Percentiles rank a stretch among this genome's conserved stretches.
phyloP scores from a whole-genome alignment of 2,888 invertebrate species.

The Nebria brevicollis region DNA sequence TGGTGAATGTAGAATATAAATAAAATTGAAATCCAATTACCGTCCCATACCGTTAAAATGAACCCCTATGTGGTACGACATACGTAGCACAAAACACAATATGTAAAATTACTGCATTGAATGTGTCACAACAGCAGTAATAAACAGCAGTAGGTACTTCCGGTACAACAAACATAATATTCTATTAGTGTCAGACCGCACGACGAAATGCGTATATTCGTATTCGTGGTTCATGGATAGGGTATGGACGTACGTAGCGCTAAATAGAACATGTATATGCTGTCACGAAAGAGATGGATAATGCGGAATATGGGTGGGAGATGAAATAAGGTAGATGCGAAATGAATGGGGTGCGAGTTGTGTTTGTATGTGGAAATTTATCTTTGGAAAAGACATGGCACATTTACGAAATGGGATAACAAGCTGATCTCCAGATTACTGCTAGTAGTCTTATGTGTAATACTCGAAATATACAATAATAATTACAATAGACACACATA shows the following conservation, averaged over 20 bases:
- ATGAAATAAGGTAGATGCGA: not conserved
- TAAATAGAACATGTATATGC: not conserved
- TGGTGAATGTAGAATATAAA: not conserved
- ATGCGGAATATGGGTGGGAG: not conserved
- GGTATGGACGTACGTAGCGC: slow-evolving; percentile 2
- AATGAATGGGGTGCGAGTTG: not conserved
- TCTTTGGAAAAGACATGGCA: not conserved
- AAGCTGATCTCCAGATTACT: too few relatives aligned
- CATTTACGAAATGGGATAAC: too few relatives aligned
- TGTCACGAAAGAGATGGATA: not conserved
- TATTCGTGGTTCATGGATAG: not conserved
- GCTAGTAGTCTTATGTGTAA: too few relatives aligned
- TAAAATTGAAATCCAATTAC: not conserved
- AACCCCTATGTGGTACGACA: not conserved
- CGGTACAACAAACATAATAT: slow-evolving; percentile 30
- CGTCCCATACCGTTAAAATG: not conserved
- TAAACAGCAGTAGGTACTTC: slow-evolving; percentile 25
- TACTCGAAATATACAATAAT: not conserved
- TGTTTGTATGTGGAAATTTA: not conserved
- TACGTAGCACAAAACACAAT: not conserved
- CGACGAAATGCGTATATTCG: slow-evolving; percentile 12
- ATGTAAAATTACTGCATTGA: slow-evolving; percentile 23
- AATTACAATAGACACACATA: not conserved
- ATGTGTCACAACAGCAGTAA: slow-evolving; percentile 21
- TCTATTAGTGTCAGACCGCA: slow-evolving; percentile 27